Base-by-base conservation (phyloP, 1,140 invertebrate genomes). In the Hirudo medicinalis region DNA sequence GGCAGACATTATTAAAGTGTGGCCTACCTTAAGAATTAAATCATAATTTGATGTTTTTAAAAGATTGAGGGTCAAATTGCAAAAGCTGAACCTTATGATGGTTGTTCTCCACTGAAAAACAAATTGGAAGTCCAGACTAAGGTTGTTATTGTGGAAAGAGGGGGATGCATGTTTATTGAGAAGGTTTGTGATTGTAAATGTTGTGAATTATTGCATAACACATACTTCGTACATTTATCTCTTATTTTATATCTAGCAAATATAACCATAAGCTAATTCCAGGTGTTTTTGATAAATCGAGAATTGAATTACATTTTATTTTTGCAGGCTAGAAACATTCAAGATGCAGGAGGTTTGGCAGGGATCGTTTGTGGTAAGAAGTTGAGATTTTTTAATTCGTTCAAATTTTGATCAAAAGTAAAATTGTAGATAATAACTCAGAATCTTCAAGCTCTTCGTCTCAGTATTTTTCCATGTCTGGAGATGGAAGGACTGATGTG, bases 111-210 rank as follows among this genome's bases (percentile, higher is more conserved):
- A n/a, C 77, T 91, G 6, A 77, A 82, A 19, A 90, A 92, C 0
- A 79, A 85, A 0, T 80, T 83, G 27, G 11, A 25, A 15, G 76
- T 94, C 0, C 81, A 81, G 69, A 90, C 88, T 9, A 89, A 89
- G 76, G 91, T 97, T 76, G 90, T 86, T 0, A 84, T 98, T 11
- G 87, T 94, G 60, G 87, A 89, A 78, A 84, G 95, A 32, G 93
- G 94, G 0, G 88, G 89, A 76, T 98, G 95, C 81, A 95, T 94
- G 83, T 99, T 99, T 81, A 87, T 95, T 19, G 91, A 97, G 75
- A 98, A 97, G 85, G 87, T 88, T 77, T 72, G 71, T 72, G 27
- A 22, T 13, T 54, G n/a, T n/a, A 25, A 25, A 11, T 19, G 15
- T 27, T 71, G 70, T 20, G 19, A 29, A n/a, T 57, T n/a, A n/a